These are phyloP conservation scores for Dicentrarchus labrax DNA, from an alignment of 2,113 vertebrate species.

Conservation along the genomic window DNA sequence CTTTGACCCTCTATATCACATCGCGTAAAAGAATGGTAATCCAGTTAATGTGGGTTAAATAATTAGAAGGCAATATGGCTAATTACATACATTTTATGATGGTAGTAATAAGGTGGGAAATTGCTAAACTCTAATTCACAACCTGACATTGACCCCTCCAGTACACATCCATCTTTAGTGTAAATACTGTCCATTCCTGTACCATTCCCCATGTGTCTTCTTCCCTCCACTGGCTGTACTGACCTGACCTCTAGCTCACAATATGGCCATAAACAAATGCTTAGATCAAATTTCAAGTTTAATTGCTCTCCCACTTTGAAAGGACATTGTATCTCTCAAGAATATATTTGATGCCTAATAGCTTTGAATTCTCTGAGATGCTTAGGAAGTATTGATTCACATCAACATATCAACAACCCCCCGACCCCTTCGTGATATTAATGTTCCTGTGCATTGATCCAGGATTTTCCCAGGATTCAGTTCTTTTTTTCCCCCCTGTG, in stretches of 20 bases:
- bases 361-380: background rate
- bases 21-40: background rate
- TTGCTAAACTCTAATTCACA: background rate
- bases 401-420: background rate
- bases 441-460: background rate
- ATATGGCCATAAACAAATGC: background rate
- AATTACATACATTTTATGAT: background rate
- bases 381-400: conserved; percentile 1
- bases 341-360: background rate
- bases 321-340: background rate
- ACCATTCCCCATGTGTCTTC: too few species aligned
- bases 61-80: background rate
- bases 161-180: too few species aligned
- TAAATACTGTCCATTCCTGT: background rate
- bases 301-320: background rate
- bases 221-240: background rate
- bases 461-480: background rate
- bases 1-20: background rate
- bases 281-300: background rate
- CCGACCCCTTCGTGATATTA: background rate
- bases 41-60: background rate
- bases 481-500: background rate
- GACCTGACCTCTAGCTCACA: background rate
- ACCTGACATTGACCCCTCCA: background rate
- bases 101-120: background rate